Evolutionary conservation across 2,797 vertebrate genomes (phyloP).

Genomic region (Muraenolepis orangiensis): DNA sequence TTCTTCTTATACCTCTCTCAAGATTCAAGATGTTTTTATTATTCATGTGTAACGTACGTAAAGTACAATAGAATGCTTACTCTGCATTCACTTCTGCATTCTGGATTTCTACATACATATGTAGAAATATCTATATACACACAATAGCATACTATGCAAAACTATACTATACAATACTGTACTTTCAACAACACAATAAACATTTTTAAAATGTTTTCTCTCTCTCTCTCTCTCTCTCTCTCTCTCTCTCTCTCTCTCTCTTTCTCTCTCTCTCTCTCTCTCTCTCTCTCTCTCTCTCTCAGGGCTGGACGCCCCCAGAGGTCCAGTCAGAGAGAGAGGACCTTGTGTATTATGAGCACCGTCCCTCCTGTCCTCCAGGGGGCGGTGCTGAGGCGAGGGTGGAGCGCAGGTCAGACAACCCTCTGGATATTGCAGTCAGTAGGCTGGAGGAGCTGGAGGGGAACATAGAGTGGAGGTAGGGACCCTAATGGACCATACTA

Average conservation of each 20-base stretch:
- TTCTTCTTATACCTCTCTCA: too few relatives aligned
- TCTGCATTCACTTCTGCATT: too few relatives aligned
- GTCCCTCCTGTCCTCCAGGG: slow-evolving; percentile 76
- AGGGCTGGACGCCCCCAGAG: slow-evolving; percentile 86
- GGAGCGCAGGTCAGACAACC: slow-evolving; percentile 70
- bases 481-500: slow-evolving; percentile 40
- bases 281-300: slow-evolving; percentile 17
- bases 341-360: slow-evolving; percentile 87
- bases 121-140: too few relatives aligned
- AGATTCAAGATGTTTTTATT: too few relatives aligned
- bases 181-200: too few relatives aligned
- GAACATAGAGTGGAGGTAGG: slow-evolving; percentile 92
- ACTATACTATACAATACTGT: too few relatives aligned
- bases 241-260: not conserved
- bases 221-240: not conserved
- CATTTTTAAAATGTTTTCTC: too few relatives aligned
- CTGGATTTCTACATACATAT: too few relatives aligned
- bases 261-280: too few relatives aligned
- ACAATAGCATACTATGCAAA: too few relatives aligned
- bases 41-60: too few relatives aligned
- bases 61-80: too few relatives aligned
- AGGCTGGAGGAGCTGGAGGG: slow-evolving; percentile 88
- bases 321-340: slow-evolving; percentile 85
- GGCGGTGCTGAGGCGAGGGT: slow-evolving; percentile 74
- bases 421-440: slow-evolving; percentile 72